These are phyloP conservation scores for Lagria hirta DNA, from an alignment of 2,888 invertebrate species.

Conservation along the genomic window DNA sequence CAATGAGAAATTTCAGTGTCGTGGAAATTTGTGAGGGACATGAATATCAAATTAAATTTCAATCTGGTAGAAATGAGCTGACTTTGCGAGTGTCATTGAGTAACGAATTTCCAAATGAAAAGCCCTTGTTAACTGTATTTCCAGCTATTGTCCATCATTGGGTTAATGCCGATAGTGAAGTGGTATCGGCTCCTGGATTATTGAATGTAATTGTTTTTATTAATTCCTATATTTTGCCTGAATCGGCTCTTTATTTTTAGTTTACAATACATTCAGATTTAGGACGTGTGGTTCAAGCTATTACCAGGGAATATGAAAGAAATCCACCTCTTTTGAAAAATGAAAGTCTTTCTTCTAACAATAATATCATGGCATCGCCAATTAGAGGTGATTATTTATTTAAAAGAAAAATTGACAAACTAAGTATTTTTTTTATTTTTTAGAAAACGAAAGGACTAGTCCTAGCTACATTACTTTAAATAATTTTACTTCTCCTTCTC, in stretches of 20 bases:
- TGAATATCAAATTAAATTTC: slow-evolving; percentile 73
- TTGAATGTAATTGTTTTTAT: slow-evolving; percentile 62
- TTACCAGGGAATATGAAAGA: slow-evolving; percentile 75
- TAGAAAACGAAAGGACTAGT: slow-evolving; percentile 46
- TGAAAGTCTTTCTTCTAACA: slow-evolving; percentile 33
- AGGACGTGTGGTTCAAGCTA: slow-evolving; percentile 77
- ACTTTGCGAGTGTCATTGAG: slow-evolving; percentile 66
- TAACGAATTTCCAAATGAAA: slow-evolving; percentile 74
- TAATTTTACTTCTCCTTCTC: slow-evolving; percentile 45
- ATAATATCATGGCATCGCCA: slow-evolving; percentile 30
- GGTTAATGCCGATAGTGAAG: slow-evolving; percentile 69
- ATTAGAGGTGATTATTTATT: slow-evolving; percentile 32
- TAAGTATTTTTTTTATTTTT: slow-evolving; percentile 21
- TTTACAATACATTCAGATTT: slow-evolving; percentile 78
- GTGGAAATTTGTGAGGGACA: slow-evolving; percentile 68
- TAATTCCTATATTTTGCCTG: slow-evolving; percentile 5
- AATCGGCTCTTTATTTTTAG: slow-evolving; percentile 46
- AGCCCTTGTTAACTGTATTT: slow-evolving; percentile 68
- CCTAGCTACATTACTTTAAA: slow-evolving; percentile 42
- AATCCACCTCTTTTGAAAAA: slow-evolving; percentile 59
- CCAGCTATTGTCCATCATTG: slow-evolving; percentile 72
- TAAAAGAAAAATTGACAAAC: slow-evolving; percentile 1
- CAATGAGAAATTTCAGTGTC: slow-evolving; percentile 58
- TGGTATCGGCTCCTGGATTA: slow-evolving; percentile 73
- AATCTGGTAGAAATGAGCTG: slow-evolving; percentile 65